A percentile compares a stretch with the other conserved stretches of the same genome.
These are phyloP conservation scores for Heteropelma amictum DNA, from an alignment of 2,888 invertebrate genomes.

Conservation along the genomic window DNA sequence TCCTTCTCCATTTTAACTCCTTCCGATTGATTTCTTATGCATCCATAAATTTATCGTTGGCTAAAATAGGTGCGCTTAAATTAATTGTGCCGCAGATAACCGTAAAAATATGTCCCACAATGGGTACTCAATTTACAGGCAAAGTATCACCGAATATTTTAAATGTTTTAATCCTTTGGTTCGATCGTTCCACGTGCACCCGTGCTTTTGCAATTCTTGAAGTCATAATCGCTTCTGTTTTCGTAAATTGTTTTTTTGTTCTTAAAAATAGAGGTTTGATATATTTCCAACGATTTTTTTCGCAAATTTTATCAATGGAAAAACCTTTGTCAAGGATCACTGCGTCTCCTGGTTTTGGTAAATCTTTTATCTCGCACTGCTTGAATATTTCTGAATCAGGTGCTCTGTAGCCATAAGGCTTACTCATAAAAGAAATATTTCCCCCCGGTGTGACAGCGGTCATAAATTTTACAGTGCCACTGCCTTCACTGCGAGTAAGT, in stretches of 20 bases:
- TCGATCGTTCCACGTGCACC: conserved; percentile 56
- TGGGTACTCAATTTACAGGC: conserved; percentile 33
- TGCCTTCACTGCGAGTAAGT: conserved; percentile 57
- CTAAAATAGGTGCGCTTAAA: conserved; percentile 39
- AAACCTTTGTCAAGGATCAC: conserved; percentile 54
- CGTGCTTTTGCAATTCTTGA: conserved; percentile 49
- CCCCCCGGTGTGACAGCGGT: conserved; percentile 56
- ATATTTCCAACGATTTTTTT: conserved; percentile 45
- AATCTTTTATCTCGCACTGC: conserved; percentile 31
- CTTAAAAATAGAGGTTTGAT: conserved; percentile 48
- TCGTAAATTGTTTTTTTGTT: conserved; percentile 42
- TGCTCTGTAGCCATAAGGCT: conserved; percentile 56
- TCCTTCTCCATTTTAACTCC: conserved; percentile 2
- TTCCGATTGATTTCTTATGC: conserved; percentile 9
- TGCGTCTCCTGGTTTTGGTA: conserved; percentile 47
- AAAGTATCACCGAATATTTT: conserved; percentile 49
- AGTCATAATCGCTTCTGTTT: conserved; percentile 43
- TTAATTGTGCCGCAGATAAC: conserved; percentile 55
- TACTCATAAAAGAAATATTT: conserved; percentile 52
- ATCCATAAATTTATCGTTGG: conserved; percentile 46
- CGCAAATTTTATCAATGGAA: conserved; percentile 33
- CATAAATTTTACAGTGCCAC: conserved; percentile 56
- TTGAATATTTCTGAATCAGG: conserved; percentile 59
- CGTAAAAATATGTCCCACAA: conserved; percentile 47
- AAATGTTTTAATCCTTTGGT: conserved; percentile 56